Conservation (phyloP, 1,140 invertebrate species). For the Matsumurasca onukii region DNA sequence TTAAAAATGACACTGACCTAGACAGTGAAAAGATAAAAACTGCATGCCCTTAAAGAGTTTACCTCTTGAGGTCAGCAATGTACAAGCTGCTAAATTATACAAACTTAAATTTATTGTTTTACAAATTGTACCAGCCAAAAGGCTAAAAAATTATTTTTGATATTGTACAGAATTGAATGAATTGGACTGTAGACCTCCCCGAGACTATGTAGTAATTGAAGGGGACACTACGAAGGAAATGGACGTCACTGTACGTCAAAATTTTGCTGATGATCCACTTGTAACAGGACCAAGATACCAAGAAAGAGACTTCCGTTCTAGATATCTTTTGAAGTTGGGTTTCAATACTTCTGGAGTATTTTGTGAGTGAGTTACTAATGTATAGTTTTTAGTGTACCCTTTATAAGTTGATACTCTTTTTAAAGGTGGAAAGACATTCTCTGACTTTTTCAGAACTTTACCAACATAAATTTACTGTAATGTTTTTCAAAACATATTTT, state of each 20-base stretch:
- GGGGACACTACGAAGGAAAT: constrained; percentile 57
- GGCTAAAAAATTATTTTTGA: neutral
- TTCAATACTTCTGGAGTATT: constrained; percentile 67
- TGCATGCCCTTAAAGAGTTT: neutral
- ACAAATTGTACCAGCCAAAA: constrained; percentile 47
- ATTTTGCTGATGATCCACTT: constrained; percentile 67
- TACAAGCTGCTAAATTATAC: neutral
- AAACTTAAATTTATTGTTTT: neutral
- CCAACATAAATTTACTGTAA: neutral
- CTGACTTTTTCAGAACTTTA: neutral
- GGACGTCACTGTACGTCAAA: constrained; percentile 57
- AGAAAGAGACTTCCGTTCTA: constrained; percentile 60
- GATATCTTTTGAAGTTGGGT: constrained; percentile 57
- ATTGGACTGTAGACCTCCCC: constrained; percentile 60
- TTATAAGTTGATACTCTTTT: neutral
- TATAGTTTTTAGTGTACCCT: no score
- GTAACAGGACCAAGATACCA: constrained; percentile 75
- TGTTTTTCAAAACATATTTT: neutral
- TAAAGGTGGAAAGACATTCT: neutral
- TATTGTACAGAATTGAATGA: constrained; percentile 57
- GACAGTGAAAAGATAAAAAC: neutral
- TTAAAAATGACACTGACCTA: neutral
- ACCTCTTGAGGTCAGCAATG: neutral
- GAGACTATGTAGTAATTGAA: constrained; percentile 60
- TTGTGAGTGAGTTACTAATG: constrained; percentile 52